A percentile compares a stretch with the other conserved stretches of the same genome.
These are phyloP conservation scores for Helicoverpa zea DNA, from an alignment of 1,140 invertebrate genomes.

Conservation along the genomic window DNA sequence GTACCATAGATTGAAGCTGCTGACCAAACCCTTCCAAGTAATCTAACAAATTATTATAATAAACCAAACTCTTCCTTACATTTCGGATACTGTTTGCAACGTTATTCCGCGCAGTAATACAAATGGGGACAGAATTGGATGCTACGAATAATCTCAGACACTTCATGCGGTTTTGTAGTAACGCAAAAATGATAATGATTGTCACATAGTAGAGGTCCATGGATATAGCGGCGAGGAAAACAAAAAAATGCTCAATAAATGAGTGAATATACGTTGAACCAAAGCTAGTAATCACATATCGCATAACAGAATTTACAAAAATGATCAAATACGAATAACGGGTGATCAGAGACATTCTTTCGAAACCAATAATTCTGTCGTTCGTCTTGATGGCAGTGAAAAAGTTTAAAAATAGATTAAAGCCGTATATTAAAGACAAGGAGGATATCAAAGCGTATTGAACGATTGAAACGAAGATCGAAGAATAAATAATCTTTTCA, in stretches of 20 bases:
- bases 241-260: neutral
- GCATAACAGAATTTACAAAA: neutral
- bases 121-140: neutral
- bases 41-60: slow-evolving; percentile 34
- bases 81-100: neutral
- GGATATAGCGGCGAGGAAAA: neutral
- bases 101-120: slow-evolving; percentile 12
- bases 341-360: neutral
- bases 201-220: neutral
- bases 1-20: slow-evolving; percentile 33
- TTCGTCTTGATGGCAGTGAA: neutral
- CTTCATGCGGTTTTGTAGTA: slow-evolving; percentile 16
- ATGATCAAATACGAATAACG: neutral
- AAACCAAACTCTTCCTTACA: neutral
- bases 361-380: slow-evolving; percentile 3
- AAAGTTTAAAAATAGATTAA: neutral
- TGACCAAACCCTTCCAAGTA: neutral
- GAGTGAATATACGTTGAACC: neutral
- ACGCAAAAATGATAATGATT: neutral
- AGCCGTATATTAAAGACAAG: neutral
- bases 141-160: slow-evolving; percentile 9
- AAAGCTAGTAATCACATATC: neutral
- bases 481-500: neutral
- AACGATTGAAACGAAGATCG: neutral
- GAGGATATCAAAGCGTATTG: neutral